Evolutionary conservation across 1,140 invertebrate species (phyloP).

Genomic region (Neodiprion virginianus): DNA sequence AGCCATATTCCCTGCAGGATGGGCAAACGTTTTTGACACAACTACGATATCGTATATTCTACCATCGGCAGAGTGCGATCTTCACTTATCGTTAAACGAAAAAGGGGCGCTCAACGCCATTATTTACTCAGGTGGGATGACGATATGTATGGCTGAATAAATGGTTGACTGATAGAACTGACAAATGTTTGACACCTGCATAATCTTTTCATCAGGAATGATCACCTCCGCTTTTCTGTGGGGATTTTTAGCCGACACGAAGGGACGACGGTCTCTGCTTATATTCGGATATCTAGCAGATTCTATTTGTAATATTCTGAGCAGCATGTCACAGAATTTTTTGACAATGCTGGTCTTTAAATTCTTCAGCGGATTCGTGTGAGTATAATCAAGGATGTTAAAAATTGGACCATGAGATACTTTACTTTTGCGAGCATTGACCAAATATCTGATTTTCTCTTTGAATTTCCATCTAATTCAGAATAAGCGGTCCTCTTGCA

Average conservation of each 20-base stretch:
- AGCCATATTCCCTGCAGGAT: conserved; percentile 47
- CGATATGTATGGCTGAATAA: not conserved
- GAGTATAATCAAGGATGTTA: conserved; percentile 45
- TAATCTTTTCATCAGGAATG: conserved; percentile 67
- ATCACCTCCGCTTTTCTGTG: conserved; percentile 77
- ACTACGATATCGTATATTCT: conserved; percentile 51
- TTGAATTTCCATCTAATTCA: conserved; percentile 41
- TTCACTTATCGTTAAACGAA: conserved; percentile 45
- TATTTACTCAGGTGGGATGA: conserved; percentile 55
- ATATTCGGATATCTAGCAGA: conserved; percentile 72
- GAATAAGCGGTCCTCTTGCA: conserved; percentile 73
- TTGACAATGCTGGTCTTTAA: conserved; percentile 71
- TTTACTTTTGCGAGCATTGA: too few relatives aligned
- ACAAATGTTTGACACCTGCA: not conserved
- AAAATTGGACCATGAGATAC: too few relatives aligned
- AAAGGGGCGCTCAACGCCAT: conserved; percentile 55
- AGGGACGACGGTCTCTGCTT: conserved; percentile 72
- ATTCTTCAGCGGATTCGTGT: conserved; percentile 78
- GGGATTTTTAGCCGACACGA: conserved; percentile 77
- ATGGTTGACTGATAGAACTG: not conserved
- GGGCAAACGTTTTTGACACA: conserved; percentile 48
- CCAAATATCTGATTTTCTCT: too few relatives aligned
- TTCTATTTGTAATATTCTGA: conserved; percentile 67
- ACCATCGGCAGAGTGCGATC: conserved; percentile 52
- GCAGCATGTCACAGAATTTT: conserved; percentile 71